Evolutionary conservation across 2,797 vertebrate genomes (phyloP), one percentile per base, ranked within the genome.

Genomic region (Enteromius argenteus): DNA sequence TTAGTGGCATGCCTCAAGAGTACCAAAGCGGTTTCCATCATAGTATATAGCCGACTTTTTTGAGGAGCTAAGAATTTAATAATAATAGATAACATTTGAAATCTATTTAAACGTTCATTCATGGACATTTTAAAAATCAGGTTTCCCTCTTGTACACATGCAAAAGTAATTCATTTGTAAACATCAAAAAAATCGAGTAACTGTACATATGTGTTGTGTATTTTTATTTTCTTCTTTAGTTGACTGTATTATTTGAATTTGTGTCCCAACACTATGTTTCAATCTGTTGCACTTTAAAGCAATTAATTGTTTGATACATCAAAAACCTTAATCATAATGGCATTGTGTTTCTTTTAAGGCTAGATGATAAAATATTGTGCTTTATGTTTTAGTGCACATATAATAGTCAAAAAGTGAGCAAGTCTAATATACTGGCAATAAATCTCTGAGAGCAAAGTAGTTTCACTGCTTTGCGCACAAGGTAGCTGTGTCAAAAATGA

Each of bases 1-100:
- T 89, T 84, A 93, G 91, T 89, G 86, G 90, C 86, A 83, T 86
- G 86, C 87, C 86, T 81, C 86, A 89, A 88, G 87, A 91, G 74
- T 88, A 90, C 86, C 89, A 86, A 84, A 66, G n/a, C 89, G 90
- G 89, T 93, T 93, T 91, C 67, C 56, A 79, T n/a, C 46, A 81
- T 80, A 73, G 30, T 84, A 49, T 77, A 77, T 80, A 86, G 67
- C 44, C 42, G 49, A 82, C 49, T 68, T 79, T 42, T 74, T 79
- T 67, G 62, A 82, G 56, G 44, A 27, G 32, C 35, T 10, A 58
- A 49, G 30, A 23, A n/a, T 83, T 46, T 37, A 77, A 42, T 44
- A 37, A 37, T 23, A 23, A 44, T 27, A 42, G 53, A 62, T 64
- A 66, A 73, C 17, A 58, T 30, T n/a, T 72, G 17, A 58, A 27